Base-by-base conservation (phyloP, 2,797 vertebrate species). In the Bradypodion pumilum region DNA sequence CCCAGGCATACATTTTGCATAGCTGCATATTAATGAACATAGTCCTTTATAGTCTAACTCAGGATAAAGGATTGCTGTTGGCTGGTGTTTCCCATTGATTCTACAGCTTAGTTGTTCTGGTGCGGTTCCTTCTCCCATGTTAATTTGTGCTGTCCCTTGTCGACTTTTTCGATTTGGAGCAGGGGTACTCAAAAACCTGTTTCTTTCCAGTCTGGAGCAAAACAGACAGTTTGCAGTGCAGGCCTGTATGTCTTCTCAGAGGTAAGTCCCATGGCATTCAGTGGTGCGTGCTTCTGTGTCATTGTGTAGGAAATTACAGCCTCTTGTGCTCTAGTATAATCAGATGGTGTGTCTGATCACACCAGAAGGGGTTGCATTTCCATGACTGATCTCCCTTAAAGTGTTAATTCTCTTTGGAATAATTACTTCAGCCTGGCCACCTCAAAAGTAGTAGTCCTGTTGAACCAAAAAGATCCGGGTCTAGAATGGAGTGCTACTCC, bases 21-120 rank as follows among this genome's bases (percentile, higher is more conserved):
- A 52, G 68, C 40, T 74, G 68, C 83, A 74, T 79, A 72, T 79
- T 84, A 84, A 84, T 44, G 35, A 79, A 66, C 77, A 70, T 46
- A 9, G 65, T 66, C 59, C 8, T 65, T 65, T 74, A 74, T 42
- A 74, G 35, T 8, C 77, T 65, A 40, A 40, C 74, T 84, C 76
- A 52, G 35, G 70, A 63, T 63, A 79, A 79, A 79, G 37, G 59
- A 79, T 79, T 52, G 59, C 80, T 46, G 27, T 66, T 52, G 69
- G 70, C 77, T 4, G 21, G 42, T 25, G 13, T 10, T 27, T 56
- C 66, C n/a, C 49, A 32, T 74, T 80, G 46, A 40, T 80, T 80
- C 35, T 13, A 4, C 63, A 40, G 63, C 46, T 59, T 59, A 59
- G 70, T 85, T 56, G 60, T 62, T 59, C 46, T 44, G 69, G 27